Conservation (phyloP, 2,888 invertebrate genomes). For the Fabriciana adippe region DNA sequence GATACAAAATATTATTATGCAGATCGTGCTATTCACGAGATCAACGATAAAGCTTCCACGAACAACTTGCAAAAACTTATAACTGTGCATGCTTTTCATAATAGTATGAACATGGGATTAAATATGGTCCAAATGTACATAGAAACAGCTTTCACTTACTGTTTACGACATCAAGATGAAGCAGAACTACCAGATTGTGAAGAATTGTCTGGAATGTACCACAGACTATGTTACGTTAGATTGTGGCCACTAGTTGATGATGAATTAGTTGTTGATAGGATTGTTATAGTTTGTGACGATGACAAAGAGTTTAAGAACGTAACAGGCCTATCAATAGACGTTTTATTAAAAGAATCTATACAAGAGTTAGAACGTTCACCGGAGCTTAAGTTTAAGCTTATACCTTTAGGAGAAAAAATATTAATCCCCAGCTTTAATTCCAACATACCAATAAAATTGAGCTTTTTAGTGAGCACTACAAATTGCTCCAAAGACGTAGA, state of each 20-base stretch:
- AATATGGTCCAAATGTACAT: constrained; percentile 61
- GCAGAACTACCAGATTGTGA: constrained; percentile 55
- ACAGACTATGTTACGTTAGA: constrained; percentile 61
- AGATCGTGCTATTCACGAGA: constrained; percentile 54
- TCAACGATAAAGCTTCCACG: constrained; percentile 53
- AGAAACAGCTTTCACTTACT: constrained; percentile 63
- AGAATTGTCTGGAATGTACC: constrained; percentile 59
- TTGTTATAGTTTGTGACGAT: constrained; percentile 61
- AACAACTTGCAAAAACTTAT: constrained; percentile 64
- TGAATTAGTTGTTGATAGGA: constrained; percentile 55
- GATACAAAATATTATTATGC: constrained; percentile 62
- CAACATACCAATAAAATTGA: constrained; percentile 53
- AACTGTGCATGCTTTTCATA: constrained; percentile 56
- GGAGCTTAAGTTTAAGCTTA: constrained; percentile 52
- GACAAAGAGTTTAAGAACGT: constrained; percentile 54
- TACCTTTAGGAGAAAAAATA: constrained; percentile 60
- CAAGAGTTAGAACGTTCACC: constrained; percentile 52
- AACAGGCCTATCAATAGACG: constrained; percentile 55
- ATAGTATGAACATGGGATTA: constrained; percentile 54
- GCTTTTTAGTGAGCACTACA: constrained; percentile 54
- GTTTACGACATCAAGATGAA: constrained; percentile 53
- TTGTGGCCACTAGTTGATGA: constrained; percentile 65
- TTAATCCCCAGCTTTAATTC: constrained; percentile 60
- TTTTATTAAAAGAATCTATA: constrained; percentile 55
- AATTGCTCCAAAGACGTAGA: constrained; percentile 60